phyloP scores from a whole-genome alignment of 2,797 vertebrate genomes.

The Peromyscus melanophrys region DNA sequence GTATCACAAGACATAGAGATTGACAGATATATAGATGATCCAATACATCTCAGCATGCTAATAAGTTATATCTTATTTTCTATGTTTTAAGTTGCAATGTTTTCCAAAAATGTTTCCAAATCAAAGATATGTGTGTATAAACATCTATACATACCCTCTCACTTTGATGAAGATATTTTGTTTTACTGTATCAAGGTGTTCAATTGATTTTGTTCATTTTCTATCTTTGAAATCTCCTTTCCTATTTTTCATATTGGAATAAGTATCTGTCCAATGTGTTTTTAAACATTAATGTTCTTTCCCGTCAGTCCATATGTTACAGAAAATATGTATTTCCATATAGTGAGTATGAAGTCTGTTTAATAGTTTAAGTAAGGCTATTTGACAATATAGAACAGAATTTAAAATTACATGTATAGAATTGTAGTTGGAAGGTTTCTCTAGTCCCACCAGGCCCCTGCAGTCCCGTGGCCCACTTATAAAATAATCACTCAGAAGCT shows the following conservation, averaged over 20 bases:
- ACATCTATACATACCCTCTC: background rate
- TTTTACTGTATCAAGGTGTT: constrained; percentile 11
- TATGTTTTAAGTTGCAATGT: background rate
- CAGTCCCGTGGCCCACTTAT: too few species aligned
- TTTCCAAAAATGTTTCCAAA: background rate
- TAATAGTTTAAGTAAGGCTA: background rate
- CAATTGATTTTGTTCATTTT: background rate
- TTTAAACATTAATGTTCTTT: background rate
- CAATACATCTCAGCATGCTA: background rate
- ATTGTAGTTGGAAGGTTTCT: too few species aligned
- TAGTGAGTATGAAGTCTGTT: background rate
- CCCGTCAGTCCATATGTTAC: background rate
- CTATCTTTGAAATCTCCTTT: background rate
- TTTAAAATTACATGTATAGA: background rate
- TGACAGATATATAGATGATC: background rate
- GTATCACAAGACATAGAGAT: background rate
- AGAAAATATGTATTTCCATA: background rate
- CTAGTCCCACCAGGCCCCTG: too few species aligned
- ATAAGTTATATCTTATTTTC: background rate
- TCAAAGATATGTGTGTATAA: background rate
- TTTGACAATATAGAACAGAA: background rate
- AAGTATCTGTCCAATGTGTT: background rate
- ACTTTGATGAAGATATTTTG: constrained; percentile 9
- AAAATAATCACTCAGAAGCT: too few species aligned
- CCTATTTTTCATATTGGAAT: background rate